These are phyloP conservation scores for Scopus umbretta DNA, from an alignment of 2,113 vertebrate genomes.

Conservation along the genomic window DNA sequence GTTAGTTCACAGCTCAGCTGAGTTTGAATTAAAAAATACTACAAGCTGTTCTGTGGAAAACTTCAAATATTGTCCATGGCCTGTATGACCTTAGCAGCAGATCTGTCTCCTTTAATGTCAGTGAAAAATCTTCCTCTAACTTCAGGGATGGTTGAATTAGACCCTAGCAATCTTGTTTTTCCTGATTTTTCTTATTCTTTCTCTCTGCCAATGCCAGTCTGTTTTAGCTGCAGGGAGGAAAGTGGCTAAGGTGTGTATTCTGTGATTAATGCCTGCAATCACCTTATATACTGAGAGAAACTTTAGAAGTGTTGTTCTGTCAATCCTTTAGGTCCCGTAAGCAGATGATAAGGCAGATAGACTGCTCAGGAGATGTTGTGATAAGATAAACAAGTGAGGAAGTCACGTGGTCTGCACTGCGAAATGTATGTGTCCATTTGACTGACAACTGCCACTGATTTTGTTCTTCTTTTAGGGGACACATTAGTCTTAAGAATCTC, in stretches of 20 bases:
- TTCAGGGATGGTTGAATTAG: conserved; percentile 3
- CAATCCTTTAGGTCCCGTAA: not conserved
- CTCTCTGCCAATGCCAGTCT: not conserved
- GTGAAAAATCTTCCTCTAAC: conserved; percentile 21
- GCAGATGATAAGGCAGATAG: not conserved
- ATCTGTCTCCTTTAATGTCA: not conserved
- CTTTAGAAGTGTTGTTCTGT: not conserved
- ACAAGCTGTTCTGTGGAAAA: not conserved
- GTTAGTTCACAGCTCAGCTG: not conserved
- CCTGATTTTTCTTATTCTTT: conserved; percentile 2
- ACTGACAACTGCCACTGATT: not conserved
- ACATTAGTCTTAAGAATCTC: not conserved
- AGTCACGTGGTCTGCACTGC: not conserved
- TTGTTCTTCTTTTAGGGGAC: not conserved
- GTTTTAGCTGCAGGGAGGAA: not conserved
- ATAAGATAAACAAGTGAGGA: not conserved
- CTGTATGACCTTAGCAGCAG: not conserved
- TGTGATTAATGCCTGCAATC: conserved; percentile 27
- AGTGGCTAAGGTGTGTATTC: not conserved
- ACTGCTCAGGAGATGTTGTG: not conserved
- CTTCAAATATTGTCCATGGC: conserved; percentile 5
- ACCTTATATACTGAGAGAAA: not conserved
- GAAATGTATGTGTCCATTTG: not conserved
- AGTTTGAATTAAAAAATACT: conserved; percentile 16
- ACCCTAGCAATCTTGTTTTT: not conserved